Evolutionary conservation across 2,113 vertebrate species (phyloP), one percentile per base, ranked within the genome.

Genomic region (Urocolius indicus): DNA sequence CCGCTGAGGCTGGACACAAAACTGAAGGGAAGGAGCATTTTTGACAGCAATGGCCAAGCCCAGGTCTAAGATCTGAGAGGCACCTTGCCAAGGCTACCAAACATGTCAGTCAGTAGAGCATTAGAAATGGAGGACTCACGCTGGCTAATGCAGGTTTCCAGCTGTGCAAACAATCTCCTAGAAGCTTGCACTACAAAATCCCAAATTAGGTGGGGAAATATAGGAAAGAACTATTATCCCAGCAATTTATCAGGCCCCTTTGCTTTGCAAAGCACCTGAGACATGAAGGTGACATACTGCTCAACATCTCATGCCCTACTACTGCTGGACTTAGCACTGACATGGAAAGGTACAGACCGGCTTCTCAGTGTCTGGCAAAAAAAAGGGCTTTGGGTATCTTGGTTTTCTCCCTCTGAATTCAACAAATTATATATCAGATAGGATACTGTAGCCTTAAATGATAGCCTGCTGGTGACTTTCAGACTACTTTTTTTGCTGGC

Each of bases 111-210:
- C 67, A 74, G 58, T 17, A 66, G 91, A 48, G 78, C 36, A 4
- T 73, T 89, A 90, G 61, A 81, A 93, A 94, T 61, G 86, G 61
- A 90, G 61, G 61, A 62, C 92, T 49, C 92, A 29, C 3, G 2
- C 36, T 76, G 69, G 61, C 77, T 87, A 73, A 89, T 29, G 62
- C 62, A 87, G 73, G 30, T 32, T 81, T 91, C 94, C 95, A 95
- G 94, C 94, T 97, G 94, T 95, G 65, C 93, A 96, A 96, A 96
- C 85, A 95, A 79, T 89, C 27, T 73, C 73, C 66, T 81, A 63
- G 49, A 75, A 79, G 58, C 41, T 49, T 45, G 30, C 27, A 34
- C 80, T 75, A 74, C 72, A 84, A 75, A 75, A 81, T 65, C 73
- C 68, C 71, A 57, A 72, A 61, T 41, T 41, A 89, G 49, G 10